Percentiles rank a stretch among this genome's conserved stretches.
Evolutionary conservation across 2,797 vertebrate genomes (phyloP).

Genomic region (Leptoclinus maculatus): DNA sequence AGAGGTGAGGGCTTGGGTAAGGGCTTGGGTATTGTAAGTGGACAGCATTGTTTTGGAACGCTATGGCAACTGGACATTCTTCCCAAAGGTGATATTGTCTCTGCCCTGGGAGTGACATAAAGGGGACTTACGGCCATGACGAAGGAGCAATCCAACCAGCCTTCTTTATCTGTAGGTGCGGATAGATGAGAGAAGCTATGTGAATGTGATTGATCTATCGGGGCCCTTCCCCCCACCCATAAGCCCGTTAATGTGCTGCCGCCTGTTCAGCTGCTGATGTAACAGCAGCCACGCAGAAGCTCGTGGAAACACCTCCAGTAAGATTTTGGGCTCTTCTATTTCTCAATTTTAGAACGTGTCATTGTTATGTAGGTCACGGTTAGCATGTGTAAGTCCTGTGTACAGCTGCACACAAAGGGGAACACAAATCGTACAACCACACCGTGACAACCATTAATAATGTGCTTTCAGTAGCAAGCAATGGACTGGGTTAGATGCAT

Average conservation of each 20-base stretch:
- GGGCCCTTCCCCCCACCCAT: conserved; percentile 69
- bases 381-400: conserved; percentile 32
- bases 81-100: conserved; percentile 83
- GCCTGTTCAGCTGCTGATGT: conserved; percentile 66
- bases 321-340: conserved; percentile 21
- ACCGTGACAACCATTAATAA: conserved; percentile 4
- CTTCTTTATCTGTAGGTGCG: conserved; percentile 79
- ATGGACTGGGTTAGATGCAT: conserved; percentile 3
- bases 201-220: conserved; percentile 79
- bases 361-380: conserved; percentile 30
- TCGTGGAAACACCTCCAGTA: conserved; percentile 35
- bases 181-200: conserved; percentile 77
- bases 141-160: conserved; percentile 68
- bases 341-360: conserved; percentile 14
- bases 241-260: conserved; percentile 59
- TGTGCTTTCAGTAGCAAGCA: not conserved
- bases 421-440: conserved; percentile 10
- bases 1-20: conserved; percentile 72
- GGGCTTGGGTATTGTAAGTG: conserved; percentile 75
- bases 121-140: conserved; percentile 70
- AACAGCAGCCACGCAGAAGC: conserved; percentile 61
- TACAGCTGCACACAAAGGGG: conserved; percentile 14
- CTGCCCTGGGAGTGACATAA: conserved; percentile 72
- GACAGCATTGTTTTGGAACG: conserved; percentile 78
- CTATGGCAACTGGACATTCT: conserved; percentile 84